Evolutionary conservation across 2,797 vertebrate species (phyloP), one percentile per base, ranked within the genome.

Genomic region (Columba guinea): DNA sequence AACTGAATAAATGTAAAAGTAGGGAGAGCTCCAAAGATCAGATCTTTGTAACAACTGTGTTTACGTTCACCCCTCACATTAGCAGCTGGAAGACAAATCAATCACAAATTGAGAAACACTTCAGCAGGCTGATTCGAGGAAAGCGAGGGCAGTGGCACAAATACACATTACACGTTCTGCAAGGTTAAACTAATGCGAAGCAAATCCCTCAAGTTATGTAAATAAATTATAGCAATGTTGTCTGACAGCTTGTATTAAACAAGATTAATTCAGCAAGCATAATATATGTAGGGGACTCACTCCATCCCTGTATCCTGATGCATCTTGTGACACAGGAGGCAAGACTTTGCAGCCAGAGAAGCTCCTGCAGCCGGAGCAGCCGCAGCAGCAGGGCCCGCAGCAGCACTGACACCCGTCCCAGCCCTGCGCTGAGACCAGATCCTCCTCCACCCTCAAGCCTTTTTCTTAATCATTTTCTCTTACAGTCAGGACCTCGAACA

Each of bases 181-280:
- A 95, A 96, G 94, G 96, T 96, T 89, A 96, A 85, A 89, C 73
- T 94, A 76, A 93, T 20, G 73, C 46, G 80, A 92, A 94, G 49
- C 67, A 96, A 96, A 94, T 79, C 91, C 88, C 95, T 91, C 41
- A 49, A 76, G 90, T 95, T 96, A 94, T 87, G 95, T 84, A 95
- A 96, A 96, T 93, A 95, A 95, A 95, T 95, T 95, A 96, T 10
- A 91, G 85, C 62, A 92, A 94, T 58, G 62, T 62, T 94, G 81
- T 53, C 91, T 96, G 94, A 93, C 95, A 96, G 84, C 55, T 80
- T 23, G 3, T 64, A 85, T 96, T 95, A 96, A 96, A 91, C 88
- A 89, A 92, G 80, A 97, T 96, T 95, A 97, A 97, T 96, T 93
- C 67, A 83, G 83, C 75, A 90, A 94, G 37, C 48, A 83, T 58